Evolutionary conservation across 2,113 vertebrate species (phyloP).

Genomic region (Ameiurus melas): DNA sequence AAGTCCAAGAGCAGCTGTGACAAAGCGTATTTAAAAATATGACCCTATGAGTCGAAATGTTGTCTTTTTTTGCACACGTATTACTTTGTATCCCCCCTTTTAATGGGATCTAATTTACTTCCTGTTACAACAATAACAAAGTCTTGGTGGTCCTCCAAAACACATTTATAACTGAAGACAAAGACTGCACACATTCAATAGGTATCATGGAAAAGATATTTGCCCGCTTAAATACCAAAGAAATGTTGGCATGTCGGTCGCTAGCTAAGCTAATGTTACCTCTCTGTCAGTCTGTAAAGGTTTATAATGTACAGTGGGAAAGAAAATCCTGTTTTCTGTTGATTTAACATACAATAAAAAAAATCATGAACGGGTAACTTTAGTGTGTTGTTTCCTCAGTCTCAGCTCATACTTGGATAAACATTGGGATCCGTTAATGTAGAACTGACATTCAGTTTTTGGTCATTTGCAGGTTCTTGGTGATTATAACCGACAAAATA

Average conservation of each 20-base stretch:
- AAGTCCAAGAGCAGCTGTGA: no score
- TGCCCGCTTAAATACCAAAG: background rate
- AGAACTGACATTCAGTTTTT: background rate
- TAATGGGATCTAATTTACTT: background rate
- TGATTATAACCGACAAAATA: slow-evolving; percentile 89
- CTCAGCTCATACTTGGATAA: background rate
- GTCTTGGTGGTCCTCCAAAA: background rate
- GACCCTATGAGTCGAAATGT: background rate
- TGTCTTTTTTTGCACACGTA: background rate
- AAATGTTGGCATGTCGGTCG: background rate
- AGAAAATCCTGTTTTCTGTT: background rate
- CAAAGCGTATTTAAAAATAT: no score
- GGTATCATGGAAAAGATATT: background rate
- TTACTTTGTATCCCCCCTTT: background rate
- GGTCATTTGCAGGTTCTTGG: slow-evolving; percentile 85
- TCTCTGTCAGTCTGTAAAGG: background rate
- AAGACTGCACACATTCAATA: background rate
- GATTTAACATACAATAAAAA: background rate
- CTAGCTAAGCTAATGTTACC: background rate
- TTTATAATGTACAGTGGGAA: background rate
- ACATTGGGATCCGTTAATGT: background rate
- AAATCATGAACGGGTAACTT: background rate
- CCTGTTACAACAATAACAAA: background rate
- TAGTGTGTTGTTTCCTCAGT: background rate
- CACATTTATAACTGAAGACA: background rate